Evolutionary conservation across 2,797 vertebrate genomes (phyloP), one percentile per base, ranked within the genome.

Genomic region (Rhynchonycteris naso): DNA sequence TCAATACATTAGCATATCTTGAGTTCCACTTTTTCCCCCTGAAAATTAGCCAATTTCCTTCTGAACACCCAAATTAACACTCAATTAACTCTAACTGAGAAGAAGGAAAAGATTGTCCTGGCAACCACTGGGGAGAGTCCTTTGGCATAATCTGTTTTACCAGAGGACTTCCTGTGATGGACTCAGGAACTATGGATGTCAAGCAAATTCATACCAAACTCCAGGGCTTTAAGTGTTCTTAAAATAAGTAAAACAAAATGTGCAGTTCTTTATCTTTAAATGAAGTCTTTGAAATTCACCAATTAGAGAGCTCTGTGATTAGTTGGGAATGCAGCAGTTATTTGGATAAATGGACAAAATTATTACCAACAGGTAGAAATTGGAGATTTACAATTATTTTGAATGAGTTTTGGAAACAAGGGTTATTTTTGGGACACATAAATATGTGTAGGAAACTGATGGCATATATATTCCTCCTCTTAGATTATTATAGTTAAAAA

Each of bases 301-400:
- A 69, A 58, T 69, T 56, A 79, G 35, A 15, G 21, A 94, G 59
- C n/a, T 61, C 79, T 52, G 30, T n/a, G 75, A 56, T 69, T 69
- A 61, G 33, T 15, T 8, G 69, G 66, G 21, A 79, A 79, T 33
- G 16, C n/a, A 82, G 88, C 94, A 50, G 61, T 14, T 14, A 66
- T 22, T 38, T 8, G 35, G 61, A 15, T 72, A 88, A 50, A 72
- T 58, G 15, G 33, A 76, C 61, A 74, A 79, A 78, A 75, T 87
- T 69, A 88, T 28, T 28, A 65, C 43, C 33, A 93, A 80, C 35
- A 83, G 78, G 54, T 28, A 24, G 56, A 96, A 56, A 92, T 72
- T 76, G 75, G 61, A 79, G 38, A n/a, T 91, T 74, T 90, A 59
- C 74, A 94, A 66, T 93, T 69, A 78, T 74, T 96, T 95, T 81